These are phyloP conservation scores for Nyctibius bracteatus DNA, from an alignment of 2,113 vertebrate species.

Conservation along the genomic window DNA sequence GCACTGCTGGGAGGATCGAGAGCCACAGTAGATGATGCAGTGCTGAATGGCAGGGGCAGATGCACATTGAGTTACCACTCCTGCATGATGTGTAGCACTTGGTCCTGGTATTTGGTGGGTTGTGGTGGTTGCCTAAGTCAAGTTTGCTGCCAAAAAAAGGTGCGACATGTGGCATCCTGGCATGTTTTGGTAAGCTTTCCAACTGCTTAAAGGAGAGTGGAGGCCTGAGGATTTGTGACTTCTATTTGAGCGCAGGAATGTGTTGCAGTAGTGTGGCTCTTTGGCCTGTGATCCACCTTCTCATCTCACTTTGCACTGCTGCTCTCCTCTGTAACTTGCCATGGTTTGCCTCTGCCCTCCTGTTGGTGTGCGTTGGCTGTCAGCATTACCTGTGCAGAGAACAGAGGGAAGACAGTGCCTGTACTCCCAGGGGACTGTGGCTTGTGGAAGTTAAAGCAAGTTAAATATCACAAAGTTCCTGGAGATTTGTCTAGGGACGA, in stretches of 20 bases:
- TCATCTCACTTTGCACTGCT: background rate
- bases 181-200: background rate
- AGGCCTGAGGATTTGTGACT: accelerated
- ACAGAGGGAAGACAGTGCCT: background rate
- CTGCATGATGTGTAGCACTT: background rate
- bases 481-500: background rate
- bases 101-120: background rate
- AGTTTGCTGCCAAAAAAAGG: background rate
- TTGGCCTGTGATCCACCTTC: background rate
- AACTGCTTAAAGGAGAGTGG: background rate
- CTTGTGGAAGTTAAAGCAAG: background rate
- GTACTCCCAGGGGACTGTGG: background rate
- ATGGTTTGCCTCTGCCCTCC: background rate
- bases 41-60: background rate
- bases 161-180: background rate
- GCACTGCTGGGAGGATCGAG: background rate
- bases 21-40: background rate
- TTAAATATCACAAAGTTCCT: background rate
- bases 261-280: background rate
- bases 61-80: background rate
- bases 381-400: background rate
- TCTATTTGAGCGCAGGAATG: background rate
- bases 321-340: background rate
- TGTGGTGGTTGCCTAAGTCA: background rate
- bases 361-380: accelerated